These are phyloP conservation scores for Carassius gibelio DNA, from an alignment of 2,113 vertebrate species.

Conservation along the genomic window DNA sequence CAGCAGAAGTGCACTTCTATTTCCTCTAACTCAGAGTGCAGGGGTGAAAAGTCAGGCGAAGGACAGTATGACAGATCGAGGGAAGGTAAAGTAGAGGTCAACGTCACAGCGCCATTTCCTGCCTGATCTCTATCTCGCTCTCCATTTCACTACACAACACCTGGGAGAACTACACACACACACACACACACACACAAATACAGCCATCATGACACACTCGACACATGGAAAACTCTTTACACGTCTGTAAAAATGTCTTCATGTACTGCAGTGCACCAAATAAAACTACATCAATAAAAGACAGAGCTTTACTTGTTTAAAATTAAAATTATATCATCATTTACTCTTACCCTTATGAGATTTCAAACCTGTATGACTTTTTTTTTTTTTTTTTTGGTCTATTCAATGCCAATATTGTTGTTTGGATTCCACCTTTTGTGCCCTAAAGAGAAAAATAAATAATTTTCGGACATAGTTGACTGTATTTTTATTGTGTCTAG, in stretches of 20 bases:
- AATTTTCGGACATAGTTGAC: too few species aligned
- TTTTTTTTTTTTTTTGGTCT: too few species aligned
- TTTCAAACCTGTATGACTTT: too few species aligned
- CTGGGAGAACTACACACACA: slow-evolving; percentile 81
- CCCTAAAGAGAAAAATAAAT: too few species aligned
- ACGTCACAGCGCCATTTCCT: slow-evolving; percentile 85
- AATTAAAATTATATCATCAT: too few species aligned
- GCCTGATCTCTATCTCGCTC: slow-evolving; percentile 86
- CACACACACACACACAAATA: slow-evolving; percentile 56
- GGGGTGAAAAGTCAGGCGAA: slow-evolving; percentile 90
- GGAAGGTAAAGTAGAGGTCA: slow-evolving; percentile 85
- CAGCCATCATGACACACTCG: slow-evolving; percentile 17
- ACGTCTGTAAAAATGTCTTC: slow-evolving; percentile 4
- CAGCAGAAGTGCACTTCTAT: slow-evolving; percentile 70
- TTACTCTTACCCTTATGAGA: too few species aligned
- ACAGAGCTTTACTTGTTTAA: too few species aligned
- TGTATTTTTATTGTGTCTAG: too few species aligned
- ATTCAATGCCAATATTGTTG: too few species aligned
- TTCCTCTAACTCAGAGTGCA: slow-evolving; percentile 80
- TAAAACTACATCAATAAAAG: not conserved
- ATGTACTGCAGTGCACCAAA: not conserved
- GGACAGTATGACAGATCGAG: slow-evolving; percentile 94
- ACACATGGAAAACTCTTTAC: slow-evolving; percentile 19
- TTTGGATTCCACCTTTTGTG: too few species aligned
- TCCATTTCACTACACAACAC: slow-evolving; percentile 92